Evolutionary conservation across 53 echinoderm and acorn worm species (phyloP), one percentile per base, ranked within the genome.

Genomic region (Zoroaster sp.): DNA sequence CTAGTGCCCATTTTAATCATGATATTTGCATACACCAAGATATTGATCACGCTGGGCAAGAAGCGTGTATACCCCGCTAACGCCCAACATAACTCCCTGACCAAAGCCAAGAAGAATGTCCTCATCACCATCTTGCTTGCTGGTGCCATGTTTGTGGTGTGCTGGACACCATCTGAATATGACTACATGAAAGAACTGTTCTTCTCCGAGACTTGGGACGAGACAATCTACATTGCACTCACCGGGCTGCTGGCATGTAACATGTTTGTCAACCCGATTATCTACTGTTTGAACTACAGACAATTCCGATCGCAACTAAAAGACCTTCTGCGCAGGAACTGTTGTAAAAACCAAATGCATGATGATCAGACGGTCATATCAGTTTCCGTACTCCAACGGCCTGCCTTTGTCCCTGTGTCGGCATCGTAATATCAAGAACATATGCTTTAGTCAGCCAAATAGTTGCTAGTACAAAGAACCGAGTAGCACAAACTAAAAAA

Each of bases 11-110:
- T 93, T 9, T 4, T 43, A 51, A 93, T 93, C 76, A 80, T 93
- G 87, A 88, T 85, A 21, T 51, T 83, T 55, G 83, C 95, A 14
- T 95, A 95, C 82, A 70, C 69, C 13, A 85, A 80, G 59, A 95
- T 95, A 35, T 83, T 95, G 30, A 40, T 89, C 21, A 93, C 86
- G 80, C 93, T 95, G 9, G 77, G 79, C 33, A 80, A 66, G 40
- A 92, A 92, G 70, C 14, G n/a, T 11, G 63, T 52, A 7, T 6
- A 51, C 17, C 51, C 51, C 4, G 52, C 20, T 4, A 52, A 40
- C 3, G 40, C 4, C 40, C 28, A 39, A 15, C 65, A 35, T 11
- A 21, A 75, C 14, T 12, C 4, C 4, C 45, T 39, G 23, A 31
- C 20, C 41, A 41, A 32, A 21, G 75, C 75, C 44, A 75, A 75